These are phyloP conservation scores for Caenorhabditis parvicauda DNA, from an alignment of 2,888 invertebrate genomes.

Conservation along the genomic window DNA sequence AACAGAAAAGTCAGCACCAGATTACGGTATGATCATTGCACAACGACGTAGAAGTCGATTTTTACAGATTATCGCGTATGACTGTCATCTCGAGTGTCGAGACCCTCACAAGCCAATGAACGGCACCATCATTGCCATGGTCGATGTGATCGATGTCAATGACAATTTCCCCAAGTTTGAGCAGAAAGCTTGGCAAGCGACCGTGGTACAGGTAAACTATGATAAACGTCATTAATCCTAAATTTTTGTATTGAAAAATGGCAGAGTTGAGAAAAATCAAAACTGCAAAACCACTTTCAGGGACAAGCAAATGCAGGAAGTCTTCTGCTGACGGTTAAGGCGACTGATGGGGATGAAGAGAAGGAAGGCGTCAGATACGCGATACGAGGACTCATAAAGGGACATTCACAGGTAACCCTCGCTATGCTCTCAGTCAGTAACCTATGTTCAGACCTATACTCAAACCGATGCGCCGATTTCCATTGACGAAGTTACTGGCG, in stretches of 20 bases:
- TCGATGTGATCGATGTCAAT: conserved; percentile 42
- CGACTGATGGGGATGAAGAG: conserved; percentile 35
- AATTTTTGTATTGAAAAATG: neutral
- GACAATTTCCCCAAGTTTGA: conserved; percentile 49
- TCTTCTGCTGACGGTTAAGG: conserved; percentile 29
- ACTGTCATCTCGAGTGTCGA: conserved; percentile 35
- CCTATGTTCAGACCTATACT: conserved; percentile 18
- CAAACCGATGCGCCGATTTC: conserved; percentile 20
- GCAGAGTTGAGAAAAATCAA: neutral
- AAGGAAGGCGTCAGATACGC: conserved; percentile 25
- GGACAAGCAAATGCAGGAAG: conserved; percentile 32
- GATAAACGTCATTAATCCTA: no score
- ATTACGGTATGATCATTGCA: conserved; percentile 18
- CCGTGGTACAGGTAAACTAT: conserved; percentile 33
- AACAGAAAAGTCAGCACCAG: conserved; percentile 33
- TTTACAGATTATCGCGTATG: conserved; percentile 34
- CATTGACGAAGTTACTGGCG: conserved; percentile 25
- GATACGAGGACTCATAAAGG: conserved; percentile 28
- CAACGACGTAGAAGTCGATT: neutral
- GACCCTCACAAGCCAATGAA: conserved; percentile 37
- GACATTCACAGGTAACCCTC: conserved; percentile 12
- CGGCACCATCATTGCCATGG: conserved; percentile 26
- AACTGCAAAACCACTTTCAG: neutral
- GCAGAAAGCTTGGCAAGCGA: conserved; percentile 27
- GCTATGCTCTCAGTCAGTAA: neutral